Evolutionary conservation across 2,888 invertebrate species (phyloP).

Genomic region (Oscheius myriophilus): DNA sequence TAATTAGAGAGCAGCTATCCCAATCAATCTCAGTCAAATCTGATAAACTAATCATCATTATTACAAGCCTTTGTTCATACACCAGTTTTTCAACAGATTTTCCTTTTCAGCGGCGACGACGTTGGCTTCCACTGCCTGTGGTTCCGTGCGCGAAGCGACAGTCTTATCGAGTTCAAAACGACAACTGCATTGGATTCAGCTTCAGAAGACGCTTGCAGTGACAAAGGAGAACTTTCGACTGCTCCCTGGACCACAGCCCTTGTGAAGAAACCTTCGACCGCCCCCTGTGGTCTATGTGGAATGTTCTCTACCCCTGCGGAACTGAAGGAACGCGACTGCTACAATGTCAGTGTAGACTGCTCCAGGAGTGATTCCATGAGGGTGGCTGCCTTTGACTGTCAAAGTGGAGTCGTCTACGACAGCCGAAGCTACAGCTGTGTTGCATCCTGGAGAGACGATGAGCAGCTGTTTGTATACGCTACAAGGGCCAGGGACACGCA

Average conservation of each 20-base stretch:
- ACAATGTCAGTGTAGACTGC: constrained; percentile 56
- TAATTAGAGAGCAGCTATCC: background rate
- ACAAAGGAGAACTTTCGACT: constrained; percentile 36
- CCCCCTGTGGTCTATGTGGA: constrained; percentile 49
- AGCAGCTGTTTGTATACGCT: constrained; percentile 54
- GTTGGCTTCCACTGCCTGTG: constrained; percentile 63
- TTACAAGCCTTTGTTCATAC: background rate
- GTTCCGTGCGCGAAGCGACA: constrained; percentile 58
- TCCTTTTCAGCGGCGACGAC: constrained; percentile 55
- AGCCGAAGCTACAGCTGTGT: constrained; percentile 54
- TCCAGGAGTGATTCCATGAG: constrained; percentile 39
- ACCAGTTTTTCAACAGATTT: background rate
- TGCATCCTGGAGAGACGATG: constrained; percentile 59
- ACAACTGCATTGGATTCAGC: constrained; percentile 44
- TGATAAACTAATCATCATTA: too few relatives aligned
- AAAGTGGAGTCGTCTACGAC: constrained; percentile 55
- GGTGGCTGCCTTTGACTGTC: constrained; percentile 53
- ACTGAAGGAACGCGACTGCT: constrained; percentile 46
- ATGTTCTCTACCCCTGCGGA: constrained; percentile 50
- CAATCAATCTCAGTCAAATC: constrained; percentile 2
- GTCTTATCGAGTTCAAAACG: constrained; percentile 61
- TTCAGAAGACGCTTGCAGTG: constrained; percentile 41
- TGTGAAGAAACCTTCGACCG: constrained; percentile 39
- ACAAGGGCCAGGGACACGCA: constrained; percentile 38
- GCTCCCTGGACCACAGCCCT: constrained; percentile 47